Percentiles rank a stretch among this genome's conserved stretches.
These are phyloP conservation scores for Lacanobia wlatinum DNA, from an alignment of 2,888 invertebrate genomes.

Conservation along the genomic window DNA sequence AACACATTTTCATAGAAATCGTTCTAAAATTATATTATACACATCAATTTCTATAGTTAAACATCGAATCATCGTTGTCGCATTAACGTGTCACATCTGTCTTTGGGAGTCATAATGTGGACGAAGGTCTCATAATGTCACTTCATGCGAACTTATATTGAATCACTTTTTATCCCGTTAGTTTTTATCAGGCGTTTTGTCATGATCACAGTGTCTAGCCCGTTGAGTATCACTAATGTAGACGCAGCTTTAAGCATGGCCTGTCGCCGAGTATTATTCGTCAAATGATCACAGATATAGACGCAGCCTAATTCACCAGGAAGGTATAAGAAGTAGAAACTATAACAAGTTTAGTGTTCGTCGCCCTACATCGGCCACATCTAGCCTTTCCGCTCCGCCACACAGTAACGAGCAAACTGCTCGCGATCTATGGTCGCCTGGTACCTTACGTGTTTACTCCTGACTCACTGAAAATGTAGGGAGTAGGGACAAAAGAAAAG, in stretches of 20 bases:
- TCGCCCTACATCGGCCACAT: slow-evolving; percentile 14
- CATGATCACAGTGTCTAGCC: background rate
- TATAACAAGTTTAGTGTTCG: slow-evolving; percentile 22
- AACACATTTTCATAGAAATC: too few relatives aligned
- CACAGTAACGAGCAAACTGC: slow-evolving; percentile 30
- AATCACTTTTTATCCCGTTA: too few relatives aligned
- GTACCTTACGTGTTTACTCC: slow-evolving; percentile 6
- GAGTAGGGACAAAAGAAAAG: background rate
- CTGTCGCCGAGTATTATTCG: background rate
- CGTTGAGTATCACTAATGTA: background rate
- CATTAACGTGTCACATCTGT: too few relatives aligned
- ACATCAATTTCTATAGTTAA: too few relatives aligned
- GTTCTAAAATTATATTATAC: too few relatives aligned
- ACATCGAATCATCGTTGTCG: too few relatives aligned
- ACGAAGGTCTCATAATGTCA: too few relatives aligned
- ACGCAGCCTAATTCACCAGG: background rate
- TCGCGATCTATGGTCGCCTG: background rate
- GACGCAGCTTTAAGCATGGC: too few relatives aligned
- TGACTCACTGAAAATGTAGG: background rate
- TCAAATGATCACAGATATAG: background rate
- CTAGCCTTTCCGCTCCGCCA: slow-evolving; percentile 41
- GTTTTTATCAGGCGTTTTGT: too few relatives aligned
- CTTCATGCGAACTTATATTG: too few relatives aligned
- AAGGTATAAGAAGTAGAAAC: slow-evolving; percentile 14
- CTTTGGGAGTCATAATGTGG: too few relatives aligned